A percentile compares a stretch with the other conserved stretches of the same genome.
Evolutionary conservation across 2,888 invertebrate genomes (phyloP).

Genomic region (Diabrotica balteata): DNA sequence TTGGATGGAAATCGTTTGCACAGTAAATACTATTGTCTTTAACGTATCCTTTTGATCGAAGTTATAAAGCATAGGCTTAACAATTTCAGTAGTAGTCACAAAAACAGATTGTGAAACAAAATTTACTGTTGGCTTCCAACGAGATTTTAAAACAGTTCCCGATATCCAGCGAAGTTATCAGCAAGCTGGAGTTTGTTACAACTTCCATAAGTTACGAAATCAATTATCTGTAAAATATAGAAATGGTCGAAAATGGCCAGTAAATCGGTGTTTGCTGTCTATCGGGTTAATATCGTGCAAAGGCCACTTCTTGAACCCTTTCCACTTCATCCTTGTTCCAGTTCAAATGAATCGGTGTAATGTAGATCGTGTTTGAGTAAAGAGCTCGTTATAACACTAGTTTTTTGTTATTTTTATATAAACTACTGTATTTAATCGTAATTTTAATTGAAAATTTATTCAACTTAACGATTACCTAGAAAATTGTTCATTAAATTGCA

Average conservation of each 20-base stretch:
- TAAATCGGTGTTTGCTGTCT: conserved; percentile 50
- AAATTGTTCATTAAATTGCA: too few species aligned
- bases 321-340: background rate
- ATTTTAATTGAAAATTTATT: too few species aligned
- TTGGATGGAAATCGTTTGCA: too few species aligned
- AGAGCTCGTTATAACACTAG: too few species aligned
- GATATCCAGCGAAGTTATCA: conserved; percentile 3
- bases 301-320: conserved; percentile 37
- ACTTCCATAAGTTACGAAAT: conserved; percentile 45
- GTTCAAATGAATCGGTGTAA: conserved; percentile 8
- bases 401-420: too few species aligned
- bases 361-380: too few species aligned
- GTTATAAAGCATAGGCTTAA: too few species aligned
- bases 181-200: conserved; percentile 17
- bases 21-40: too few species aligned
- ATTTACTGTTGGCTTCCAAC: conserved; percentile 4
- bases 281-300: conserved; percentile 33
- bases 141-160: conserved; percentile 12
- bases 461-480: too few species aligned
- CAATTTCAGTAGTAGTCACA: too few species aligned
- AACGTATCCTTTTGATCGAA: too few species aligned
- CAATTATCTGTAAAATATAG: conserved; percentile 53
- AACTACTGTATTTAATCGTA: too few species aligned
- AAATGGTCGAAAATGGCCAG: conserved; percentile 40
- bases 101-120: background rate